Conservation (phyloP, 1,140 invertebrate species). For the Halyomorpha halys region DNA sequence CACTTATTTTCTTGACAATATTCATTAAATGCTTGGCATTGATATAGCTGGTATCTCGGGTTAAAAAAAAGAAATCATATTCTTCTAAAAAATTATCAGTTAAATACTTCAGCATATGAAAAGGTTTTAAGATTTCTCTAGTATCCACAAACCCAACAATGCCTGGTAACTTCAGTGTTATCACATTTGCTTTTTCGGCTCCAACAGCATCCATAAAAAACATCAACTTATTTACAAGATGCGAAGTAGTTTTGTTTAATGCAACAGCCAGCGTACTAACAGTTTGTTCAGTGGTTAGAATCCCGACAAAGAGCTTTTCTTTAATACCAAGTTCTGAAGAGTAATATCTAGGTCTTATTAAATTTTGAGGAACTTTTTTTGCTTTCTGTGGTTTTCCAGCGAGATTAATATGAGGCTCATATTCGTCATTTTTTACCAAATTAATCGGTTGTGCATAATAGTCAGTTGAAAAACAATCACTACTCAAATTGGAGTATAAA, state of each 20-base stretch:
- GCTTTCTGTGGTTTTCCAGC: slow-evolving; percentile 42
- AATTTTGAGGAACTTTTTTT: slow-evolving; percentile 39
- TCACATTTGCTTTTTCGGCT: slow-evolving; percentile 53
- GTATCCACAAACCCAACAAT: slow-evolving; percentile 73
- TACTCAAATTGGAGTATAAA: slow-evolving; percentile 3
- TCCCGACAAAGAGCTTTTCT: slow-evolving; percentile 77
- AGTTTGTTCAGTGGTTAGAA: slow-evolving; percentile 61
- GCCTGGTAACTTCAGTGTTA: slow-evolving; percentile 46
- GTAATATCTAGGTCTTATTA: slow-evolving; percentile 77
- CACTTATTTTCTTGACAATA: slow-evolving; percentile 63
- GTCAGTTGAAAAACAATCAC: slow-evolving; percentile 8
- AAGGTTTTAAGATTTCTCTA: slow-evolving; percentile 57
- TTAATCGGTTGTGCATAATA: background rate
- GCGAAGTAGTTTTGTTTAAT: slow-evolving; percentile 67
- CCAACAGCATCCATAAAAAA: slow-evolving; percentile 62
- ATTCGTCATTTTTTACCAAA: slow-evolving; percentile 37
- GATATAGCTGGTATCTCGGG: slow-evolving; percentile 69
- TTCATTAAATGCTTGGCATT: slow-evolving; percentile 58
- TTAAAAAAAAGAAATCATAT: slow-evolving; percentile 83
- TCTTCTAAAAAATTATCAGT: slow-evolving; percentile 76
- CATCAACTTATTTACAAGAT: slow-evolving; percentile 65
- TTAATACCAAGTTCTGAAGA: slow-evolving; percentile 84
- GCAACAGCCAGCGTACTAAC: slow-evolving; percentile 59
- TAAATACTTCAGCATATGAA: slow-evolving; percentile 80
- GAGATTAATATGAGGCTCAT: slow-evolving; percentile 45